Conservation (phyloP, 1,140 invertebrate species). For the Gryllus bimaculatus region DNA sequence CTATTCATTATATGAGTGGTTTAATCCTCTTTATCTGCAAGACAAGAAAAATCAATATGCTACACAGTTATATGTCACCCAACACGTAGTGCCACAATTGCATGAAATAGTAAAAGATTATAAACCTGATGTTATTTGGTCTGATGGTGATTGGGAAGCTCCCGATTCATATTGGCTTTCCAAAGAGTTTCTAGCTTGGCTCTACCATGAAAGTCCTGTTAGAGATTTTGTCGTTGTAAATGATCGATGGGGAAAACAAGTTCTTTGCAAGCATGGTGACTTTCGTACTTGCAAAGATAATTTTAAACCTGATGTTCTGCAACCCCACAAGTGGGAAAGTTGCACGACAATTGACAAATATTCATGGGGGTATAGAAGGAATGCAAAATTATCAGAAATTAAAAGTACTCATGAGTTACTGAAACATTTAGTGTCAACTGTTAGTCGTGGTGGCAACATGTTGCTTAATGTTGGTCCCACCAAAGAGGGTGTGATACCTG, state of each 20-base stretch:
- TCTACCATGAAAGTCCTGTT: slow-evolving; percentile 91
- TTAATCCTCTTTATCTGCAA: slow-evolving; percentile 70
- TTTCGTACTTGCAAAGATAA: slow-evolving; percentile 76
- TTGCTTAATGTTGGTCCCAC: slow-evolving; percentile 87
- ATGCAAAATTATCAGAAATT: neutral
- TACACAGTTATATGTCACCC: slow-evolving; percentile 51
- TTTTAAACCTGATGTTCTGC: slow-evolving; percentile 66
- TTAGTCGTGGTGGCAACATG: slow-evolving; percentile 54
- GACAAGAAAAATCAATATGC: slow-evolving; percentile 61
- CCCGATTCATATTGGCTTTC: slow-evolving; percentile 71
- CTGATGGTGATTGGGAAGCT: slow-evolving; percentile 84
- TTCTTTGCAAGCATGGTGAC: slow-evolving; percentile 77
- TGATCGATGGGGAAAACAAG: slow-evolving; percentile 73
- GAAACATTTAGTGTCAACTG: neutral
- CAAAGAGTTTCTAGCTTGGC: slow-evolving; percentile 75
- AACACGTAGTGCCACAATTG: slow-evolving; percentile 67
- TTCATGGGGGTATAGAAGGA: neutral
- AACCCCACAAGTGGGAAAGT: neutral
- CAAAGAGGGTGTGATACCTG: slow-evolving; percentile 73
- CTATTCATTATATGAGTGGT: slow-evolving; percentile 88
- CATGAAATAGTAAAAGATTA: slow-evolving; percentile 65
- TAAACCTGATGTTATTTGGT: slow-evolving; percentile 84
- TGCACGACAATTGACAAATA: neutral
- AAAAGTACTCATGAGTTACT: neutral
- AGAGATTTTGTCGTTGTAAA: slow-evolving; percentile 80